Evolutionary conservation across 2,888 invertebrate genomes (phyloP).

Genomic region (Acleris literana): DNA sequence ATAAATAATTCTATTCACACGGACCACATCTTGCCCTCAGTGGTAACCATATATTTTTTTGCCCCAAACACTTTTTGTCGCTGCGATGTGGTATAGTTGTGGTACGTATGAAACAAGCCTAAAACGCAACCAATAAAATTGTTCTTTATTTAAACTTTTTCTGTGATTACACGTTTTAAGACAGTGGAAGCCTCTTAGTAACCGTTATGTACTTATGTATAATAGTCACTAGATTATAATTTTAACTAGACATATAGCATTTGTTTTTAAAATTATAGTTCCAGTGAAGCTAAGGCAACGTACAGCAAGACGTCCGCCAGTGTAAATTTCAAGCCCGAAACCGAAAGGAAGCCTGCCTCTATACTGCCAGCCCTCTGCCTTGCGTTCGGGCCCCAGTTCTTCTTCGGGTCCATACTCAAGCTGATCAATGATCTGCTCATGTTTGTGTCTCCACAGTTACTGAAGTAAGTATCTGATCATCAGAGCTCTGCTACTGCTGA

Average conservation of each 20-base stretch:
- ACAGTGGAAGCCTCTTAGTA: too few relatives aligned
- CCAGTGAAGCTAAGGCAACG: constrained; percentile 82
- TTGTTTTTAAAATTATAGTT: constrained; percentile 46
- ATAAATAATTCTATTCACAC: too few relatives aligned
- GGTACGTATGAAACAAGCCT: too few relatives aligned
- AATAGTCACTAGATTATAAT: not conserved
- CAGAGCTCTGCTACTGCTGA: too few relatives aligned
- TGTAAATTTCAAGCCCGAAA: constrained; percentile 88
- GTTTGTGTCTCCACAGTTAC: constrained; percentile 95
- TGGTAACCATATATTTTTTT: too few relatives aligned
- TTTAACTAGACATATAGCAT: not conserved
- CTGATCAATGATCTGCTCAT: constrained; percentile 91
- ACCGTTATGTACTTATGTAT: too few relatives aligned
- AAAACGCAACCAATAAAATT: too few relatives aligned
- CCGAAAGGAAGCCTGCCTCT: constrained; percentile 89
- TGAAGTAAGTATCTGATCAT: constrained; percentile 85
- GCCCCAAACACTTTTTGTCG: too few relatives aligned
- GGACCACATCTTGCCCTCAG: too few relatives aligned
- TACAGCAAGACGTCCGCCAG: constrained; percentile 88
- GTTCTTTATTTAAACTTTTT: too few relatives aligned
- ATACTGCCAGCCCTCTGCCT: constrained; percentile 92
- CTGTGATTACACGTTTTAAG: too few relatives aligned
- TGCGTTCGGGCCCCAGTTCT: constrained; percentile 93
- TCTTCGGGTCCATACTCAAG: constrained; percentile 93
- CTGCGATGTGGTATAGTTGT: too few relatives aligned